Evolutionary conservation across 2,888 invertebrate species (phyloP), one percentile per base, ranked within the genome.

Genomic region (Spisula subtruncata): DNA sequence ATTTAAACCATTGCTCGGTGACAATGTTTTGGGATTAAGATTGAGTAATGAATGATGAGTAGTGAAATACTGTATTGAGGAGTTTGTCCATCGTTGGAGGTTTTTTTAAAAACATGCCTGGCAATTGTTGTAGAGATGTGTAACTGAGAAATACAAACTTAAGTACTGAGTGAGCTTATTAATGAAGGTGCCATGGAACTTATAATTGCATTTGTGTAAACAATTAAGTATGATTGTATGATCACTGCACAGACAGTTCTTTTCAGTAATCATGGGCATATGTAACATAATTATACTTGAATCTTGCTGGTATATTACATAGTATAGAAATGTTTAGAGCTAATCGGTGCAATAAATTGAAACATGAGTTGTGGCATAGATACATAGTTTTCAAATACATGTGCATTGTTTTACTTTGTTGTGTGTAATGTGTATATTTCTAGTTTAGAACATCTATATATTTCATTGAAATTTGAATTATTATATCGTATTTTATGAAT

Each of bases 331-430:
- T 75, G 75, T 32, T 75, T 75, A 18, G 5, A 35, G 32, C 29
- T 35, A 32, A 32, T 75, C 32, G 6, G 75, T 75, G 75, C 75
- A 75, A 75, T 75, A 75, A 41, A 75, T 75, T 75, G 1, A 32
- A 75, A 75, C 75, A 29, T 32, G 35, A 18, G 75, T 75, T 75
- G 75, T 75, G 75, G 75, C 60, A 66, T 66, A 66, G n/a, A 66
- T 5, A 66, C 25, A 66, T 12, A 25, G 12, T 10, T 12, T 25
- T 66, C 5, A 66, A 25, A 25, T n/a, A n/a, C n/a, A n/a, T 66
- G 60, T 25, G 60, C 25, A n/a, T 10, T 66, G 10, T 25, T n/a
- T 12, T 66, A 25, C 75, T 18, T 32, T 16, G 14, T 16, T 32
- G 5, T 75, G 75, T 25, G 18, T 35, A 75, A 32, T 35, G 35